Base-by-base conservation (phyloP, 2,888 invertebrate genomes). In the Dryococelus australis region DNA sequence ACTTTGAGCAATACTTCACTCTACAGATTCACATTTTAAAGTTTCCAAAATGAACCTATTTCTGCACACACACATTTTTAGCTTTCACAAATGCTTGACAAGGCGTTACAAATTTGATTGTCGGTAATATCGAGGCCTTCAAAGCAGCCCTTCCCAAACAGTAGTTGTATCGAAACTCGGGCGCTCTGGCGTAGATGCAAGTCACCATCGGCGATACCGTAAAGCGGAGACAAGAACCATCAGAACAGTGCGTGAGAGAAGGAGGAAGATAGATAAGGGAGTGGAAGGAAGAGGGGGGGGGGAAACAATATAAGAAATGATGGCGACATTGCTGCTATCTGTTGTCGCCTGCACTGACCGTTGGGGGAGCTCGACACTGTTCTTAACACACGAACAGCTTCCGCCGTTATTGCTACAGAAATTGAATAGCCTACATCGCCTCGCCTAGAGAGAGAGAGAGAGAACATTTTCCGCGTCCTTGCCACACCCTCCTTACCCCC, bases 301-400 rank as follows among this genome's bases (percentile, higher is more conserved):
- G 65, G n/a, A 24, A 65, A 65, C 65, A n/a, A 65, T 65, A 65
- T 65, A 65, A 65, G 65, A 65, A 65, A 65, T 65, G 65, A 65
- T 65, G n/a, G 65, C 65, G 65, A 65, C 65, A 65, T n/a, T 65
- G 65, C 65, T 65, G 65, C 65, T 65, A 65, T 65, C 65, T 65
- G 65, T 65, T 65, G 65, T 47, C 47, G 47, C 24, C n/a, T n/a
- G 65, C 65, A 20, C 65, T n/a, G 65, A 65, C 65, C 65, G 24
- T n/a, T 24, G 65, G 65, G 51, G 6, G n/a, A n/a, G 65, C 65
- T 65, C 65, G 65, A 65, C 65, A 65, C 65, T n/a, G 65, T 24
- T 65, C 65, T 65, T 65, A 65, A 65, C 65, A 65, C 65, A n/a
- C 65, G 65, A 65, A 0, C 65, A 65, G n/a, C n/a, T 1, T 24